These are phyloP conservation scores for Plebejus melissa DNA, from an alignment of 2,888 invertebrate species.

Conservation along the genomic window DNA sequence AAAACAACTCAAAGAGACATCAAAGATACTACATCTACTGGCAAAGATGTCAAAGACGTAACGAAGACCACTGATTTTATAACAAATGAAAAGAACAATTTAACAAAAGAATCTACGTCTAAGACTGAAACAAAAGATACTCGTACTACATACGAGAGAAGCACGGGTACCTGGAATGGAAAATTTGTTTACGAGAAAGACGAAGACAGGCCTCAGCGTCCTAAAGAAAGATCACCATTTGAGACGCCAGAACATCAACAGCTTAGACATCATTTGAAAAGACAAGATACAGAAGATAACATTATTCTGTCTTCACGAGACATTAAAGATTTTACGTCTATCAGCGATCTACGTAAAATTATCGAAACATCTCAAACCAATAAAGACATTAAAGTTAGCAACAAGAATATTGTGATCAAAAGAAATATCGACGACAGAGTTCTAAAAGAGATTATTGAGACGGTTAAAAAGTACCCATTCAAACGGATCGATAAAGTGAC, in stretches of 20 bases:
- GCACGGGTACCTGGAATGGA: slow-evolving; percentile 78
- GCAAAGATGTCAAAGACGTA: slow-evolving; percentile 51
- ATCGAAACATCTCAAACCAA: slow-evolving; percentile 66
- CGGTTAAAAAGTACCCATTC: slow-evolving; percentile 73
- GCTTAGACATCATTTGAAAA: slow-evolving; percentile 65
- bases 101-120: slow-evolving; percentile 61
- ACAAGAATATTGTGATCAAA: slow-evolving; percentile 70
- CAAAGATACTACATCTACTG: slow-evolving; percentile 49
- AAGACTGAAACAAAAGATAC: slow-evolving; percentile 64
- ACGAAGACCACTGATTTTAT: slow-evolving; percentile 60
- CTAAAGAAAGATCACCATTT: slow-evolving; percentile 67
- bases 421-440: slow-evolving; percentile 70
- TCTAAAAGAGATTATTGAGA: slow-evolving; percentile 70
- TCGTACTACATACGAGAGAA: slow-evolving; percentile 65
- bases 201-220: slow-evolving; percentile 62
- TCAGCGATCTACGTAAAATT: slow-evolving; percentile 68
- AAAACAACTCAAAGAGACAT: slow-evolving; percentile 42
- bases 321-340: slow-evolving; percentile 73
- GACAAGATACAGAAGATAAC: slow-evolving; percentile 72
- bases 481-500: slow-evolving; percentile 75
- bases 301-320: slow-evolving; percentile 71
- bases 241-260: slow-evolving; percentile 64
- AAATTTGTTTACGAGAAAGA: slow-evolving; percentile 76
- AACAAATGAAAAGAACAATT: slow-evolving; percentile 69
- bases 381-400: slow-evolving; percentile 68